Evolutionary conservation across 1,140 invertebrate genomes (phyloP), one percentile per base, ranked within the genome.

Genomic region (Daktulosphaira vitifoliae): DNA sequence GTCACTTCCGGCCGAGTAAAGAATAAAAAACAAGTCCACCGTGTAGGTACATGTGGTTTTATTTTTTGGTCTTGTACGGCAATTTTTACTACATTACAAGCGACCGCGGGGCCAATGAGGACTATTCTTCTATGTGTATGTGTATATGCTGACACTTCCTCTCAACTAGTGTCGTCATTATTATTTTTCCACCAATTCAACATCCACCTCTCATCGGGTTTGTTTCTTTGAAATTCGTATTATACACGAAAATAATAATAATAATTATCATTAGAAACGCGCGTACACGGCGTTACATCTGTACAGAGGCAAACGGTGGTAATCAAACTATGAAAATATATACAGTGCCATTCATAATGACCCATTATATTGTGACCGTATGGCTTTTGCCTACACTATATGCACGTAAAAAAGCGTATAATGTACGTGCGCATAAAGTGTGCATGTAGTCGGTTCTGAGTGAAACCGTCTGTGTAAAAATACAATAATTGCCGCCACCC

Each of bases 51-150:
- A 29, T n/a, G 39, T 46, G 23, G 39, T 59, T 59, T 5, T 5
- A 5, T 33, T 33, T 33, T 33, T 29, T 59, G 3, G 25, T 20
- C 23, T 26, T 25, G 39, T 46, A 59, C 42, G 20, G 42, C 56
- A 62, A 62, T 62, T 62, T 62, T 62, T 62, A 62, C 56, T 42
- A 39, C 56, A 62, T 62, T 62, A 62, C 42, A 39, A n/a, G 42
- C 7, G 38, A 59, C 39, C 39, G 23, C 33, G 22, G 29, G 29
- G 29, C 22, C 39, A 59, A 56, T 56, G 37, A 59, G 2, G 29
- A 33, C 23, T 38, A 44, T 42, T 42, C 54, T 26, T 46, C 2
- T 15, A n/a, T 56, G 33, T 56, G 23, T 42, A 37, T 42, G 38
- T 54, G n/a, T 29, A 9, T 29, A 23, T 46, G 54, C 29, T 23